Evolutionary conservation across 2,888 invertebrate genomes (phyloP).

Genomic region (Apotomis capreana): DNA sequence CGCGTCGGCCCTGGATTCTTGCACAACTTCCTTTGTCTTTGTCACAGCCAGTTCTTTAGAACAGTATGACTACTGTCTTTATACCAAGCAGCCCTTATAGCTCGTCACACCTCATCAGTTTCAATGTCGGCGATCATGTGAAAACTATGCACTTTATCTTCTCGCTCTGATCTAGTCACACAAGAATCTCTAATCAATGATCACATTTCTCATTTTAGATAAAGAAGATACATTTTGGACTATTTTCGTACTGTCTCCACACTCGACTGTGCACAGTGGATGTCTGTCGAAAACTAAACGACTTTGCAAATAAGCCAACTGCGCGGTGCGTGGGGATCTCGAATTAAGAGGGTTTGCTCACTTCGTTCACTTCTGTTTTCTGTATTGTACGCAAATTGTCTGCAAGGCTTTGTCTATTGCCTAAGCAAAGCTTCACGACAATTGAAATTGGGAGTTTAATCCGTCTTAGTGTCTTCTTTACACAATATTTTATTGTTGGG

Average conservation of each 20-base stretch:
- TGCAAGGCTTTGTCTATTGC: constrained; percentile 5
- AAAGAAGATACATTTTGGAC: too few relatives aligned
- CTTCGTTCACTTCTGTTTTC: constrained; percentile 1
- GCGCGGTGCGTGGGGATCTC: constrained; percentile 40
- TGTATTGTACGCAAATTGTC: constrained; percentile 7
- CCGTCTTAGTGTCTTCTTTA: neutral
- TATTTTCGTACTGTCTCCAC: constrained; percentile 4
- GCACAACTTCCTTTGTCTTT: constrained; percentile 33
- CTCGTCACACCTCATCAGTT: neutral
- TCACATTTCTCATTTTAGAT: too few relatives aligned
- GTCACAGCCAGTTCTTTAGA: neutral
- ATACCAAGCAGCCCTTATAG: neutral
- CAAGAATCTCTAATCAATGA: too few relatives aligned
- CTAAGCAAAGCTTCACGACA: neutral
- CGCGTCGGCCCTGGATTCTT: constrained; percentile 19
- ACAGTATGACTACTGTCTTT: constrained; percentile 15
- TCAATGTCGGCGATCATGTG: too few relatives aligned
- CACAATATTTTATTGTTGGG: neutral
- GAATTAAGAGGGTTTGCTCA: constrained; percentile 26
- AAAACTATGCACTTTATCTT: too few relatives aligned
- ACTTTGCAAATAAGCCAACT: constrained; percentile 51
- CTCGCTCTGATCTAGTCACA: too few relatives aligned
- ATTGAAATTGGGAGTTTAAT: neutral
- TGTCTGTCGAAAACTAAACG: constrained; percentile 55
- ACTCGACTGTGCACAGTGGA: constrained; percentile 52